phyloP scores from a whole-genome alignment of 2,113 vertebrate species.

The Elephas maximus region DNA sequence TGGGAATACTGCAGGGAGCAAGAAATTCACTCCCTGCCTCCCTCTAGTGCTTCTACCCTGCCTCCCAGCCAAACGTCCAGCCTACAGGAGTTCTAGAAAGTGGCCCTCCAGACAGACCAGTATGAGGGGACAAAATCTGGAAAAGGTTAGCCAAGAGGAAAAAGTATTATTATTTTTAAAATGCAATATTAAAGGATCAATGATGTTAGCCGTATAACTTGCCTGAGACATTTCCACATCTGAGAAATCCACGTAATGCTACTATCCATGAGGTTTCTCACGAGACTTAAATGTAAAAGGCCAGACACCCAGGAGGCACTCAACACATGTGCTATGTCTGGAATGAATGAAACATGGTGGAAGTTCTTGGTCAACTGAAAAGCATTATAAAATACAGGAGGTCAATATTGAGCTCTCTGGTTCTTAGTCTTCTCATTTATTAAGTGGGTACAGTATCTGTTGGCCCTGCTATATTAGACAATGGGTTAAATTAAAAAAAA shows the following conservation, averaged over 20 bases:
- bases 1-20: not conserved
- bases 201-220: not conserved
- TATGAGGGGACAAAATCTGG: not conserved
- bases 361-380: not conserved
- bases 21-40: not conserved
- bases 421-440: not conserved
- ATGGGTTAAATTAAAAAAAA: too few species aligned
- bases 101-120: not conserved
- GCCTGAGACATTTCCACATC: not conserved
- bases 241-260: not conserved
- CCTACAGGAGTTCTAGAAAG: not conserved
- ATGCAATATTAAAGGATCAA: not conserved
- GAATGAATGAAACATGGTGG: not conserved
- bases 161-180: not conserved
- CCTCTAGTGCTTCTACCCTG: not conserved
- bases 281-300: not conserved
- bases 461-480: not conserved
- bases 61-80: not conserved
- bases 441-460: not conserved
- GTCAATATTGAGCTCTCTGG: fast-evolving
- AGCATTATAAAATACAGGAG: fast-evolving
- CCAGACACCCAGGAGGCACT: not conserved
- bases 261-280: not conserved
- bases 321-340: not conserved
- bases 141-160: not conserved